Conservation (phyloP, 1,140 invertebrate genomes). For the Triops cancriformis region DNA sequence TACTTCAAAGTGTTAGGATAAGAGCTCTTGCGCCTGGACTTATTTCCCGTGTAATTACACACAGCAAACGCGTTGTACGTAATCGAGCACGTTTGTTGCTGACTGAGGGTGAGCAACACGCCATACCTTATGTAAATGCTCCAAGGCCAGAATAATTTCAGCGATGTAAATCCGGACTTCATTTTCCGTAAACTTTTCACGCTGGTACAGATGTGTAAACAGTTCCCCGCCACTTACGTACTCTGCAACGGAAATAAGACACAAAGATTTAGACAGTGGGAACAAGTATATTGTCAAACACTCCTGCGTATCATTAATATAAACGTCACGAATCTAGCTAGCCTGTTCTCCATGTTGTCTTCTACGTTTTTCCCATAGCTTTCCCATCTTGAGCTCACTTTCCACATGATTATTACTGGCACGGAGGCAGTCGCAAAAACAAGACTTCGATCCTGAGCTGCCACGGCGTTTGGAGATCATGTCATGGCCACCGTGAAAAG, state of each 20-base stretch:
- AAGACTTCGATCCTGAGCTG: neutral
- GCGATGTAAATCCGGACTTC: constrained; percentile 82
- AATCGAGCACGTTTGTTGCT: constrained; percentile 6
- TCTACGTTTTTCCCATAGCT: neutral
- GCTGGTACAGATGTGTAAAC: constrained; percentile 83
- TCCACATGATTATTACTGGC: neutral
- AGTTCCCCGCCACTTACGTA: constrained; percentile 88
- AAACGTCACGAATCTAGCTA: neutral
- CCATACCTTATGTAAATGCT: constrained; percentile 78
- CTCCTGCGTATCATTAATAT: neutral
- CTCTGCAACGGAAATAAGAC: constrained; percentile 52
- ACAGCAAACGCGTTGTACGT: constrained; percentile 23
- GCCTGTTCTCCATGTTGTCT: neutral
- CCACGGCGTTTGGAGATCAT: neutral
- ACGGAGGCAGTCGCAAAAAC: neutral
- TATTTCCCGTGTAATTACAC: neutral
- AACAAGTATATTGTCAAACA: neutral
- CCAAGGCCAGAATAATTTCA: constrained; percentile 82
- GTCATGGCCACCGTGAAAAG: neutral
- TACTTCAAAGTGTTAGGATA: neutral
- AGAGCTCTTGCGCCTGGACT: neutral
- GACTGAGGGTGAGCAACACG: neutral
- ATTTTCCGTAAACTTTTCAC: constrained; percentile 72
- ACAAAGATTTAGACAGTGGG: constrained; percentile 19
- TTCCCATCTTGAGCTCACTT: neutral